A percentile compares a stretch with the other conserved stretches of the same genome.
These are phyloP conservation scores for Heliconius melpomene DNA, from an alignment of 1,140 invertebrate species.

Conservation along the genomic window DNA sequence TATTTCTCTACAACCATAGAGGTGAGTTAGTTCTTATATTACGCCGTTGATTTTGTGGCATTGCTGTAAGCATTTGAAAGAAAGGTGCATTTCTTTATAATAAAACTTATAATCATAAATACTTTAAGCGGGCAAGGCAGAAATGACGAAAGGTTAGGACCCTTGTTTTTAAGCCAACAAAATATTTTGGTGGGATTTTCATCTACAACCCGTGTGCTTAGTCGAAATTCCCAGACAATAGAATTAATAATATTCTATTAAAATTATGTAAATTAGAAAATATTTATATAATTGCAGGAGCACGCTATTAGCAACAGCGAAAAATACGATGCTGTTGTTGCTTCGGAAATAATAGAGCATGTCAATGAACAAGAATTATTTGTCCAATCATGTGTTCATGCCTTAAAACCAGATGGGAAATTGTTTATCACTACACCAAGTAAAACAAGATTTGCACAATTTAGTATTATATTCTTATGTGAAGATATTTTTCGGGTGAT, in stretches of 20 bases:
- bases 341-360: constrained; percentile 97
- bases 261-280: background rate
- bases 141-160: too few species aligned
- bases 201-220: too few species aligned
- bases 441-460: constrained; percentile 88
- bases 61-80: background rate
- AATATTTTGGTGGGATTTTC: too few species aligned
- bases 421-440: constrained; percentile 97
- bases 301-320: constrained; percentile 76
- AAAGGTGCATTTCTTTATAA: background rate
- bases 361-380: constrained; percentile 88
- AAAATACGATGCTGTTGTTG: constrained; percentile 91
- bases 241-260: too few species aligned
- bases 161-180: too few species aligned
- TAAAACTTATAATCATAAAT: too few species aligned
- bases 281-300: constrained; percentile 70
- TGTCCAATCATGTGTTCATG: constrained; percentile 85
- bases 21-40: constrained; percentile 40
- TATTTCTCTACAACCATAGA: constrained; percentile 57
- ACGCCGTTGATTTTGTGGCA: background rate
- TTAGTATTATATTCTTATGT: constrained; percentile 86
- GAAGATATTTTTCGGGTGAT: constrained; percentile 89
- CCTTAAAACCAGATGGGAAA: constrained; percentile 92
- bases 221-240: too few species aligned
- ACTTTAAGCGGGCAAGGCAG: too few species aligned